Percentiles rank a stretch among this genome's conserved stretches.
These are phyloP conservation scores for Halichoerus grypus DNA, from an alignment of 2,113 vertebrate species.

Conservation along the genomic window DNA sequence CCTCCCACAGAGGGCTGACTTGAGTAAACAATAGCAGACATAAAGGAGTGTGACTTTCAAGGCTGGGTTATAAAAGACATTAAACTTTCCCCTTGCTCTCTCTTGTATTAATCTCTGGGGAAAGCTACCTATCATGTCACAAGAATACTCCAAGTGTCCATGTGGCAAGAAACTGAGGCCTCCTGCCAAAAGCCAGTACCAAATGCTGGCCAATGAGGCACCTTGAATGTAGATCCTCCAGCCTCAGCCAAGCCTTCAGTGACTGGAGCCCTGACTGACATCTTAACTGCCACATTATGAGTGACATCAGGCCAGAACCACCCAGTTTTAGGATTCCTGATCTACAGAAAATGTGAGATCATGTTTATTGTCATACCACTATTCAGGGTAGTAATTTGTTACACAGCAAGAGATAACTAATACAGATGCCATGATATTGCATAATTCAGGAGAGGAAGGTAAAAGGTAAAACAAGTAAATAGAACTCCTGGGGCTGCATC, in stretches of 20 bases:
- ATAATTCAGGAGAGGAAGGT: background rate
- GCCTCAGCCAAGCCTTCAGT: background rate
- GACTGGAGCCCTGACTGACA: no score
- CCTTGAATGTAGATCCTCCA: background rate
- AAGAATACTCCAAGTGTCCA: background rate
- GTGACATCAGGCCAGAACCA: background rate
- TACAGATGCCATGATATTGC: background rate
- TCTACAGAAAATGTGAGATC: background rate
- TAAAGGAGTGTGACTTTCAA: background rate
- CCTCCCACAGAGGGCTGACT: background rate
- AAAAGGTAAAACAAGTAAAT: background rate
- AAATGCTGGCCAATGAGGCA: background rate
- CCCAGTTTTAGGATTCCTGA: background rate
- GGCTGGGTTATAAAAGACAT: background rate
- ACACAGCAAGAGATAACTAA: background rate
- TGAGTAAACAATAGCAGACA: background rate
- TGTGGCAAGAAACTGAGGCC: background rate
- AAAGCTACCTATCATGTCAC: background rate
- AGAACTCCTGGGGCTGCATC: background rate
- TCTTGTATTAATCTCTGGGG: background rate
- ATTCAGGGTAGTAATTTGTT: background rate
- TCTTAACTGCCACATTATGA: background rate
- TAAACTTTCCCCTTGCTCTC: background rate
- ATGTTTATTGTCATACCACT: background rate
- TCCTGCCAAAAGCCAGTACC: background rate